Conservation (phyloP, 23 tunicate species). For the Ciona savignyi region DNA sequence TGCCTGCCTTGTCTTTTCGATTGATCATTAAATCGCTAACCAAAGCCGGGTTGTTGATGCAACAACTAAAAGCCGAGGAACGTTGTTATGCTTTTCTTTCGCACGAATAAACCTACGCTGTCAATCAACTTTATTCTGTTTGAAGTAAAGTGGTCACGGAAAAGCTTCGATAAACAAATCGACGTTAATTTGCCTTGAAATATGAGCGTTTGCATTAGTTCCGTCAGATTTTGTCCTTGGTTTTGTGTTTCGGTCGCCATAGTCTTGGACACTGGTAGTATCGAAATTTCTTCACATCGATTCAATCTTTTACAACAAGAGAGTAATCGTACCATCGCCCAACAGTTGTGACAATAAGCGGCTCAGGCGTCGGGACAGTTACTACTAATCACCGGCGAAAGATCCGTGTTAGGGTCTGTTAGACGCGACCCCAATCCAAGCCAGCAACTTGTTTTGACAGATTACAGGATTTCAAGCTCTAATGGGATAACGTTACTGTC, state of each 20-base stretch:
- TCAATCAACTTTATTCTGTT: background rate
- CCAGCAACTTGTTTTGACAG: background rate
- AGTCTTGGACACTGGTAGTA: background rate
- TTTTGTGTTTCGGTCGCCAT: background rate
- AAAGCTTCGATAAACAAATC: constrained; percentile 1
- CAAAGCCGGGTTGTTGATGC: background rate
- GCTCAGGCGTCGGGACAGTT: background rate
- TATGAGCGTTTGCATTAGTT: background rate
- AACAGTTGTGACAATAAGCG: background rate
- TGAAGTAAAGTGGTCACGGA: background rate
- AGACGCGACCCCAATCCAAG: background rate
- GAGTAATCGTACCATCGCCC: too few relatives aligned
- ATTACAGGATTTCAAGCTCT: background rate
- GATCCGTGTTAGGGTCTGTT: background rate
- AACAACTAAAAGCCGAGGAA: background rate
- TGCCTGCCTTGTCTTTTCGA: background rate
- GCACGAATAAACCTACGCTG: background rate
- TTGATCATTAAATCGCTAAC: background rate
- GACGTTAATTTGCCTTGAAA: background rate
- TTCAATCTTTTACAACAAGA: too few relatives aligned
- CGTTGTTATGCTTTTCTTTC: background rate
- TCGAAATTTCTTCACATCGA: background rate
- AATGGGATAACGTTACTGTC: background rate
- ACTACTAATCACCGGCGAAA: background rate
- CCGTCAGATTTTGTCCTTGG: background rate